Percentiles rank a stretch among this genome's conserved stretches.
Evolutionary conservation across 2,888 invertebrate genomes (phyloP).

Genomic region (Baccha elongata): DNA sequence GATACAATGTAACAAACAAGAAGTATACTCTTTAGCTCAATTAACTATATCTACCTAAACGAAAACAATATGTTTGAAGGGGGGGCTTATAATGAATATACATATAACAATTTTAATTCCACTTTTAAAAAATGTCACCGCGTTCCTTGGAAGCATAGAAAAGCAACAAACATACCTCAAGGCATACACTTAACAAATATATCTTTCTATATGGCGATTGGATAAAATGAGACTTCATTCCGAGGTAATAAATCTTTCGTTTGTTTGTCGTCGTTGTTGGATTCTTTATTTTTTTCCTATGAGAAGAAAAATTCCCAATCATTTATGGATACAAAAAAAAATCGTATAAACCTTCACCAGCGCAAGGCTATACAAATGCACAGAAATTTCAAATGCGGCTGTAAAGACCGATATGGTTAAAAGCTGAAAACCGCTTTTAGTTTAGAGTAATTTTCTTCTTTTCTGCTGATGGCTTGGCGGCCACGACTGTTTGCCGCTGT

Average conservation of each 20-base stretch:
- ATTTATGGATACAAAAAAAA: slow-evolving; percentile 46
- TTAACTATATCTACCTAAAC: background rate
- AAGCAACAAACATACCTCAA: slow-evolving; percentile 31
- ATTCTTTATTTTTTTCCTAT: slow-evolving; percentile 43
- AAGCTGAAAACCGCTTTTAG: slow-evolving; percentile 66
- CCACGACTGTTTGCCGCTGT: background rate
- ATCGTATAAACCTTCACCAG: slow-evolving; percentile 40
- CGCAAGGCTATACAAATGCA: slow-evolving; percentile 42
- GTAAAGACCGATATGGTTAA: slow-evolving; percentile 65
- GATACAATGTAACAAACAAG: slow-evolving; percentile 36
- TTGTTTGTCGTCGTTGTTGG: slow-evolving; percentile 55
- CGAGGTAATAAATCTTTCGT: slow-evolving; percentile 66
- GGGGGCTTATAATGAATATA: slow-evolving; percentile 7
- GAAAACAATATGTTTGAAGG: background rate
- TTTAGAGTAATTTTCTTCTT: slow-evolving; percentile 61
- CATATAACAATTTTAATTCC: slow-evolving; percentile 49
- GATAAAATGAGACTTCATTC: slow-evolving; percentile 67
- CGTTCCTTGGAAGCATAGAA: slow-evolving; percentile 20
- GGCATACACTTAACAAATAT: slow-evolving; percentile 13
- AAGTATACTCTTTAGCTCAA: slow-evolving; percentile 6
- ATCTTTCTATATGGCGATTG: slow-evolving; percentile 49
- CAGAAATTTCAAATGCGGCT: slow-evolving; percentile 58
- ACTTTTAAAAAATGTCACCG: slow-evolving; percentile 40
- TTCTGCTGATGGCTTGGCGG: slow-evolving; percentile 16
- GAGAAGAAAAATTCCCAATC: slow-evolving; percentile 63